These are phyloP conservation scores for Melipona bicolor DNA, from an alignment of 2,888 invertebrate genomes.

Conservation along the genomic window DNA sequence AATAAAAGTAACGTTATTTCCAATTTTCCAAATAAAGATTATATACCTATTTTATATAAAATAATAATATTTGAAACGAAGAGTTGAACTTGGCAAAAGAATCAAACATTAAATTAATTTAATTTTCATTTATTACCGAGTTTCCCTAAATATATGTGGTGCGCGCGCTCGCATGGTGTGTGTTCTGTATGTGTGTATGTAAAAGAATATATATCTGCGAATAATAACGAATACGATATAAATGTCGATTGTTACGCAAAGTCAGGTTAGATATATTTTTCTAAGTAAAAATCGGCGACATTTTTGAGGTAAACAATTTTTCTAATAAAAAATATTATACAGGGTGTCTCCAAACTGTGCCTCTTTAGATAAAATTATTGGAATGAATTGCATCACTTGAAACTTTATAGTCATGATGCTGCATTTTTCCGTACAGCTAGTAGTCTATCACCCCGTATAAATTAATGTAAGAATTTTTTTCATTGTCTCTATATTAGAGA, in stretches of 20 bases:
- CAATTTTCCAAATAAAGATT: background rate
- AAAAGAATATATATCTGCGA: slow-evolving; percentile 21
- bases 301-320: slow-evolving; percentile 40
- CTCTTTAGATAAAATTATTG: slow-evolving; percentile 11
- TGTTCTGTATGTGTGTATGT: background rate
- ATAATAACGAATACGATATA: slow-evolving; percentile 22
- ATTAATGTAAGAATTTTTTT: slow-evolving; percentile 31
- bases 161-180: background rate
- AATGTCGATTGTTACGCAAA: slow-evolving; percentile 33
- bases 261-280: slow-evolving; percentile 53
- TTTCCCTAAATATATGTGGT: slow-evolving; percentile 29
- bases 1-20: background rate
- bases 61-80: slow-evolving; percentile 27
- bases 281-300: slow-evolving; percentile 36
- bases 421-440: slow-evolving; percentile 33
- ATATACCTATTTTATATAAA: background rate
- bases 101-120: slow-evolving; percentile 50
- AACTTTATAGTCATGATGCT: slow-evolving; percentile 5
- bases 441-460: slow-evolving; percentile 36
- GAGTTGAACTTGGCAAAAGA: slow-evolving; percentile 30
- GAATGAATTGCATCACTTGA: slow-evolving; percentile 24
- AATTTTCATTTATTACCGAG: slow-evolving; percentile 31
- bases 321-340: slow-evolving; percentile 37
- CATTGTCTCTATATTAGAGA: slow-evolving; percentile 79
- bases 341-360: slow-evolving; percentile 33